Base-by-base conservation (phyloP, 2,113 vertebrate species). In the Microcebus jonahi region DNA sequence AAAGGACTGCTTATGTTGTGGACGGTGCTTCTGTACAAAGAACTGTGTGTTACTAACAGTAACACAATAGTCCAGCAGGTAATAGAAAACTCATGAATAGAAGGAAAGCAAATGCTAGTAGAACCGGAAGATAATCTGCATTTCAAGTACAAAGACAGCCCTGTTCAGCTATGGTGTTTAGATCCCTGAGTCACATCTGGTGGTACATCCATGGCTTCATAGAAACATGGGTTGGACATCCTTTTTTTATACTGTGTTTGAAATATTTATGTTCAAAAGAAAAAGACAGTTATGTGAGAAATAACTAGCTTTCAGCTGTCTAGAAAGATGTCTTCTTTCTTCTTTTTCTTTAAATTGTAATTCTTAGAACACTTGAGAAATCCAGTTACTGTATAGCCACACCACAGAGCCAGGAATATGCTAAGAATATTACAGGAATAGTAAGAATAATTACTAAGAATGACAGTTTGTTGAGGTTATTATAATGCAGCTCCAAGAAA, bases 61-160 rank as follows among this genome's bases (percentile, higher is more conserved):
- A 85, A 98, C 96, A 98, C 97, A 98, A 98, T 98, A 98, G 97
- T 96, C 93, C 96, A 97, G 97, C 98, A 98, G 97, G 98, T 98
- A 98, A 98, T 84, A 98, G 96, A 98, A 99, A 98, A 98, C 96
- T 95, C 84, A 71, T 98, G 97, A 99, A 98, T 98, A 97, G 98
- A 98, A 98, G 98, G 98, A 98, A 98, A 98, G 97, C 98, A 96
- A 97, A 98, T 77, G 73, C 94, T 48, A 76, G 68, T 86, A 85
- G 95, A 96, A 98, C 95, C 95, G 87, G 97, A 98, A 98, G 97
- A 98, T 88, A 98, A 98, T 98, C 67, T 88, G 90, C 0, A 92
- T 96, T 98, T 98, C 57, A 83, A 96, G 80, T 75, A 98, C 97
- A 98, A 98, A 98, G 97, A 97, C 97, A 98, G 81, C 79, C 94